These are phyloP conservation scores for Cantharis lateralis DNA, from an alignment of 2,888 invertebrate genomes.

Conservation along the genomic window DNA sequence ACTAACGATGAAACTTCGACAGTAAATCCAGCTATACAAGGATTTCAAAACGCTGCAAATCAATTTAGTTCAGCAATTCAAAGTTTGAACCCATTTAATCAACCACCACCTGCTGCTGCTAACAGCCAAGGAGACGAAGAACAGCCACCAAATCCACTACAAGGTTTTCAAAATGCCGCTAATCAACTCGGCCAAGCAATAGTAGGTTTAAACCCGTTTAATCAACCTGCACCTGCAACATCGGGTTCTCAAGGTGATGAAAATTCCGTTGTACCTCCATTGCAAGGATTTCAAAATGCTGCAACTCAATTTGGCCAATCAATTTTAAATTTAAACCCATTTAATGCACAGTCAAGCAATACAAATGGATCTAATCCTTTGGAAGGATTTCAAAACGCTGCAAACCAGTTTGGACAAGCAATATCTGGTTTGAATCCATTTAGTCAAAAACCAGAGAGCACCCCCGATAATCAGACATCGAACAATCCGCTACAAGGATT, in stretches of 20 bases:
- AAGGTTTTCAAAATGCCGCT: slow-evolving; percentile 21
- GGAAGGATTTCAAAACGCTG: not conserved
- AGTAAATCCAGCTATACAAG: slow-evolving; percentile 14
- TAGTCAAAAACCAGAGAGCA: slow-evolving; percentile 9
- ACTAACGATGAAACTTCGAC: slow-evolving; percentile 27
- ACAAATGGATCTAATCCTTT: not conserved
- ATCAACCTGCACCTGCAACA: slow-evolving; percentile 14
- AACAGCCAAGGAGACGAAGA: slow-evolving; percentile 27
- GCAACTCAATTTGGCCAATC: slow-evolving; percentile 16
- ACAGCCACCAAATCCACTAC: slow-evolving; percentile 19
- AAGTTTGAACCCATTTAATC: slow-evolving; percentile 27
- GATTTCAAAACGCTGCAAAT: slow-evolving; percentile 25
- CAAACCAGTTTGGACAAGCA: not conserved
- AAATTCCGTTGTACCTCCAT: slow-evolving; percentile 2
- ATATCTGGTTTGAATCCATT: slow-evolving; percentile 28
- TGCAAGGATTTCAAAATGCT: slow-evolving; percentile 28
- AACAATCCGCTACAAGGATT: slow-evolving; percentile 23
- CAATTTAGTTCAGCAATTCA: slow-evolving; percentile 22
- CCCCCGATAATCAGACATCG: slow-evolving; percentile 26
- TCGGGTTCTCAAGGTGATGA: slow-evolving; percentile 13
- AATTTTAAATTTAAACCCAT: slow-evolving; percentile 8
- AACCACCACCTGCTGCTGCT: not conserved
- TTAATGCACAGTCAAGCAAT: not conserved
- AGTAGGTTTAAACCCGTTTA: slow-evolving; percentile 30
- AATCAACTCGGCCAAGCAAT: not conserved